These are phyloP conservation scores for Perithous albicinctus DNA, from an alignment of 2,888 invertebrate species.

Conservation along the genomic window DNA sequence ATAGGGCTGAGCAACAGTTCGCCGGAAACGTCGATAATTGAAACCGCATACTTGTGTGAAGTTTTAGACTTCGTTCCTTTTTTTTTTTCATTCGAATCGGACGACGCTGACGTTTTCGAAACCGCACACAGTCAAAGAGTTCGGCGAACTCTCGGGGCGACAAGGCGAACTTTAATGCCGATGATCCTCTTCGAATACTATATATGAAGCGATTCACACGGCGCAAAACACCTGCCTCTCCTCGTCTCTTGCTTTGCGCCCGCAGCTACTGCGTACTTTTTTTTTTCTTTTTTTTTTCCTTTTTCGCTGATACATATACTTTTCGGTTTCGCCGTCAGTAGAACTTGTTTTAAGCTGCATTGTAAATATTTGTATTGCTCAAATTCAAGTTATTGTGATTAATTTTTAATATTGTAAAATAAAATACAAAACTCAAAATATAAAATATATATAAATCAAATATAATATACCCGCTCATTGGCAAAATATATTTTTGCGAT, in stretches of 20 bases:
- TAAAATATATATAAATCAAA: too few species aligned
- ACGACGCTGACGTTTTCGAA: conserved; percentile 63
- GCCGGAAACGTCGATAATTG: conserved; percentile 60
- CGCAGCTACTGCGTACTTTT: conserved; percentile 32
- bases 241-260: conserved; percentile 40
- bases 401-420: too few species aligned
- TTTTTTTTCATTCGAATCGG: conserved; percentile 29
- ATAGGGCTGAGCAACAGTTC: background rate
- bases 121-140: conserved; percentile 43
- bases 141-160: conserved; percentile 57
- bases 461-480: too few species aligned
- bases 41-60: conserved; percentile 57
- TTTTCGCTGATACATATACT: conserved; percentile 50
- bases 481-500: too few species aligned
- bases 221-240: conserved; percentile 55
- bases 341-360: background rate
- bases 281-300: conserved; percentile 38
- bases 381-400: background rate
- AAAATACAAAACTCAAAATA: too few species aligned
- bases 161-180: conserved; percentile 50
- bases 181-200: conserved; percentile 50
- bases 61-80: conserved; percentile 35
- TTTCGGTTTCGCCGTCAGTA: conserved; percentile 15
- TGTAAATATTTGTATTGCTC: background rate
- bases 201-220: conserved; percentile 40